phyloP scores from a whole-genome alignment of 1,140 invertebrate genomes.

The Sycobia sp. region DNA sequence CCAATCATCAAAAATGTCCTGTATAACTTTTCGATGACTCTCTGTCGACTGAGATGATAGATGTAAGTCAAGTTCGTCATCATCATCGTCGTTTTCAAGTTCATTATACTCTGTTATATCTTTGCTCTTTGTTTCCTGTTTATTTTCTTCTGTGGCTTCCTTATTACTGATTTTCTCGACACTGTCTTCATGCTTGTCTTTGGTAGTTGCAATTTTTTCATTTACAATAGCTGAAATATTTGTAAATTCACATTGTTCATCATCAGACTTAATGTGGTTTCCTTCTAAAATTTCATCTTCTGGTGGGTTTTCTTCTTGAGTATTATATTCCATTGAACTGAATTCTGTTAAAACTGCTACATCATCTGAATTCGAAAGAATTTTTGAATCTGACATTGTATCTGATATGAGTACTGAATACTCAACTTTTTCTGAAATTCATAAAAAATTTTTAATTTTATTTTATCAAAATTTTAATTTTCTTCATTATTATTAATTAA shows the following conservation, averaged over 20 bases:
- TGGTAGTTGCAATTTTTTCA: not conserved
- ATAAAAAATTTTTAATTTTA: not conserved
- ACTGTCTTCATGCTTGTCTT: not conserved
- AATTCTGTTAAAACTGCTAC: constrained; percentile 26
- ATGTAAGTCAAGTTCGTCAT: constrained; percentile 14
- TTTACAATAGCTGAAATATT: too few species aligned
- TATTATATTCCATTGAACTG: constrained; percentile 22
- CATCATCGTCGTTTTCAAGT: constrained; percentile 7
- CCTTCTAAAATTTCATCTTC: not conserved
- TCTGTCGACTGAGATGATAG: constrained; percentile 29
- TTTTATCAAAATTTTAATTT: not conserved
- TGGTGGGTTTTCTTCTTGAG: not conserved
- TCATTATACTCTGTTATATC: not conserved
- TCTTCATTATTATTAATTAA: too few species aligned
- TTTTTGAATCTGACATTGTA: not conserved
- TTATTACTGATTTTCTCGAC: not conserved
- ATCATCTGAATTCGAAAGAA: constrained; percentile 25
- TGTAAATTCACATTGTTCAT: too few species aligned
- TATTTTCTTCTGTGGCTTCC: not conserved
- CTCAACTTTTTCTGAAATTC: constrained; percentile 2
- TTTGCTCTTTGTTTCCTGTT: not conserved
- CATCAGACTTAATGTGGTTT: not conserved
- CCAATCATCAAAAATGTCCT: constrained; percentile 60
- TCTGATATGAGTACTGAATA: not conserved
- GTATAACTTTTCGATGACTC: constrained; percentile 54